Conservation (phyloP, 1,140 invertebrate species). For the Ptiloglossa arizonensis region DNA sequence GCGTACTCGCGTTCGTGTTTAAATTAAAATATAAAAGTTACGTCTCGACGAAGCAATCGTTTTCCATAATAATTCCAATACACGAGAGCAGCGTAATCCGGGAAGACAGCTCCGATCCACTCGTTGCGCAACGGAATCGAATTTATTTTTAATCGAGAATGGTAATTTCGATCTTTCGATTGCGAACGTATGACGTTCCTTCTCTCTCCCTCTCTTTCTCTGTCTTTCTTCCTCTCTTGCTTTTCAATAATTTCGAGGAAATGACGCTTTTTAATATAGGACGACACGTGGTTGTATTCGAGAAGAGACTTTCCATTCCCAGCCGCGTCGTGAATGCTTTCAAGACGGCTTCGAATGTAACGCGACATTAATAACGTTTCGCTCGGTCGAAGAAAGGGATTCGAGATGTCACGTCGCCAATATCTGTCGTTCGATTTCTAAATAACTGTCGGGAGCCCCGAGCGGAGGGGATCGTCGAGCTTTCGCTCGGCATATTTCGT, state of each 20-base stretch:
- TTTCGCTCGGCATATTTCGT: not conserved
- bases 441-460: slow-evolving; percentile 4
- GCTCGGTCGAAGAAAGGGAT: slow-evolving; percentile 15
- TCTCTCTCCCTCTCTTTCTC: not conserved
- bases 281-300: not conserved
- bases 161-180: not conserved
- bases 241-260: slow-evolving; percentile 24
- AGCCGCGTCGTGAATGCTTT: not conserved
- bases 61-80: slow-evolving; percentile 20
- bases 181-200: not conserved
- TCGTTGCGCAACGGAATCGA: not conserved
- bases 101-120: too few relatives aligned
- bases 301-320: slow-evolving; percentile 14
- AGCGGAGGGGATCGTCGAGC: not conserved
- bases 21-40: not conserved
- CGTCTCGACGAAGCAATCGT: not conserved
- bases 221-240: not conserved
- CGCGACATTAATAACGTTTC: slow-evolving; percentile 39
- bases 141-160: slow-evolving; percentile 18
- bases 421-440: slow-evolving; percentile 35
- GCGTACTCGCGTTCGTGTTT: not conserved
- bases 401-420: slow-evolving; percentile 17
- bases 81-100: too few relatives aligned
- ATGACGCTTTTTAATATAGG: slow-evolving; percentile 29
- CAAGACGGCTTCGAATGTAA: not conserved